Evolutionary conservation across 2,888 invertebrate genomes (phyloP).

Genomic region (Tupiocoris notatus): DNA sequence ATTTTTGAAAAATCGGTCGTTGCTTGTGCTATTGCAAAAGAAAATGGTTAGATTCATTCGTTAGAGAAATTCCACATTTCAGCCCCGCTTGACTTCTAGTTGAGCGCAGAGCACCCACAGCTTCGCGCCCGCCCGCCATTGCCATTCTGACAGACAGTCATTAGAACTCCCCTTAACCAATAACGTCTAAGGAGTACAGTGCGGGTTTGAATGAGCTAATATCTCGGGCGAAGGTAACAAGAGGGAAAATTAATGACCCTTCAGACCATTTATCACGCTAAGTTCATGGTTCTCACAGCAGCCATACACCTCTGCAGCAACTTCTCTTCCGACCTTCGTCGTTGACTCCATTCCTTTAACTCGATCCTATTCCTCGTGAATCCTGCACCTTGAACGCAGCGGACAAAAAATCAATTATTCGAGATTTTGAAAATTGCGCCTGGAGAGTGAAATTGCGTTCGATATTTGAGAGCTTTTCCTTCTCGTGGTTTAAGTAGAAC

Average conservation of each 20-base stretch:
- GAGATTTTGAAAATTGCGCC: no score
- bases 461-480: no score
- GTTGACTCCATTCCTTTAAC: no score
- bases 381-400: no score
- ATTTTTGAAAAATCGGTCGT: no score
- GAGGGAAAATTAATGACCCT: constrained; percentile 40
- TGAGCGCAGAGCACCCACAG: neutral
- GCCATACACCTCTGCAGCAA: neutral
- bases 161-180: constrained; percentile 37
- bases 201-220: constrained; percentile 42
- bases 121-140: neutral
- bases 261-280: constrained; percentile 38
- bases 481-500: no score
- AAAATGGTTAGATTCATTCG: no score
- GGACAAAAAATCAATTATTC: no score
- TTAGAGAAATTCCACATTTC: constrained; percentile 38
- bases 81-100: neutral
- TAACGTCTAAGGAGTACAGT: constrained; percentile 39
- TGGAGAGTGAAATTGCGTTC: no score
- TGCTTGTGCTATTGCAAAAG: no score
- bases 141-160: constrained; percentile 37
- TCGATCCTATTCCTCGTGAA: no score
- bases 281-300: constrained; percentile 35
- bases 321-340: no score
- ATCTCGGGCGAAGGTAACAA: constrained; percentile 40